Base-by-base conservation (phyloP, 92 coral and sea anemone genomes). In the Pocillopora meandrina region DNA sequence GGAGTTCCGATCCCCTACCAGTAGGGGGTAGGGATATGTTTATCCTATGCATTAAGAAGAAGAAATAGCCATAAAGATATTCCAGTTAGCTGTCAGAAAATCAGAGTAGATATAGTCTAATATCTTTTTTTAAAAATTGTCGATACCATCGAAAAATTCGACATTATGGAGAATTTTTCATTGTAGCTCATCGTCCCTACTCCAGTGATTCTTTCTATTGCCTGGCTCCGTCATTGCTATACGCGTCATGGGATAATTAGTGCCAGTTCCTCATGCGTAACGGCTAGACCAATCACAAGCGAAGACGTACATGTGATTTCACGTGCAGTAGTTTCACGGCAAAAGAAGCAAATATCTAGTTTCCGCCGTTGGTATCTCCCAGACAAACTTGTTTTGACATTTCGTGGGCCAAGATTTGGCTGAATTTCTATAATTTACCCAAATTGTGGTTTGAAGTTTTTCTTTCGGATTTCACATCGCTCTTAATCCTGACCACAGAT, bases 321-420 rank as follows among this genome's bases (percentile, higher is more conserved):
- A 84, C 88, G 88, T 84, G 88, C 88, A 84, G 88, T 84, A 84
- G 12, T 84, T 84, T 84, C 71, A 84, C 88, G 76, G 68, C 31
- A 19, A 15, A 11, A 17, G 9, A 70, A 60, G 7, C 74, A 71
- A 56, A 71, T 18, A 70, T 60, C 84, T 68, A 80, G 84, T 80
- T 80, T 70, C 72, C 20, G 66, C 57, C 67, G 76, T 76, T 58
- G 18, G 60, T 20, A 2, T 61, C 18, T 76, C 17, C 56, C 2
- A 47, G 47, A 7, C 36, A 78, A 78, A 78, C 82, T 78, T 64
- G 82, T 78, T 64, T 78, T 78, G 13, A 9, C 56, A 33, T 26
- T 5, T 19, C 10, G 23, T 16, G 9, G 70, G 70, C 34, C 13
- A 20, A 34, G 36, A 21, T 64, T 9, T 21, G 23, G 14, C 55